A percentile compares a stretch with the other conserved stretches of the same genome.
These are phyloP conservation scores for Oreohelix idahoensis DNA, from an alignment of 1,140 invertebrate species.

Conservation along the genomic window DNA sequence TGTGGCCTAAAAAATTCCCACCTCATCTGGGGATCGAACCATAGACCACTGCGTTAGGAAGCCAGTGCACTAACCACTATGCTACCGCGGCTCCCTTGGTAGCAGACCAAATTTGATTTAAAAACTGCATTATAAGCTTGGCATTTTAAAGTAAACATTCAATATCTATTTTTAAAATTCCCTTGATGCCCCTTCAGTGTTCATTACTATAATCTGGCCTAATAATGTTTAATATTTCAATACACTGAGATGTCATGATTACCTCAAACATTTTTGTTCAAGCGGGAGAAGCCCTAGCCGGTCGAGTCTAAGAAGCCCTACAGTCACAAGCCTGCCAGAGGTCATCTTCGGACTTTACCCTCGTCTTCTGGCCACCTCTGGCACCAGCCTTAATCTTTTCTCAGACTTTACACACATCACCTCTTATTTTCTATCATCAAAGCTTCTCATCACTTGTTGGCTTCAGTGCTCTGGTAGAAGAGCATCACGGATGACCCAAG, in stretches of 20 bases:
- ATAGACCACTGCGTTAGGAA: no score
- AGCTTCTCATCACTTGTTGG: not conserved
- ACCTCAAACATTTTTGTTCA: conserved; percentile 1
- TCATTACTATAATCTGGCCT: not conserved
- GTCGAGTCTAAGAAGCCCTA: conserved; percentile 5
- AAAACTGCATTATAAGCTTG: no score
- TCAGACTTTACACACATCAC: not conserved
- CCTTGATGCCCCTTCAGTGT: conserved; percentile 97
- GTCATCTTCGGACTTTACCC: conserved; percentile 7
- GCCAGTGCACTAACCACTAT: no score
- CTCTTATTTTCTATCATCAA: not conserved
- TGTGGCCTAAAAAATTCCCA: no score
- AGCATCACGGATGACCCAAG: not conserved
- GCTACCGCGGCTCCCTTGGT: no score
- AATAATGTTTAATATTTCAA: not conserved
- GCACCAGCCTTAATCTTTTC: not conserved
- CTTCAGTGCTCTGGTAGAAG: not conserved
- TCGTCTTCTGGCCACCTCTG: not conserved
- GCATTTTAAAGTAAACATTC: no score
- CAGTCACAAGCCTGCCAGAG: conserved; percentile 15
- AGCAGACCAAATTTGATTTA: no score
- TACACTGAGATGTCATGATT: not conserved
- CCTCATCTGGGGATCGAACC: no score
- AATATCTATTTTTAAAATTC: no score
- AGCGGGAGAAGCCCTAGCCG: conserved; percentile 18